phyloP scores from a whole-genome alignment of 2,113 vertebrate genomes.

The Natator depressus region DNA sequence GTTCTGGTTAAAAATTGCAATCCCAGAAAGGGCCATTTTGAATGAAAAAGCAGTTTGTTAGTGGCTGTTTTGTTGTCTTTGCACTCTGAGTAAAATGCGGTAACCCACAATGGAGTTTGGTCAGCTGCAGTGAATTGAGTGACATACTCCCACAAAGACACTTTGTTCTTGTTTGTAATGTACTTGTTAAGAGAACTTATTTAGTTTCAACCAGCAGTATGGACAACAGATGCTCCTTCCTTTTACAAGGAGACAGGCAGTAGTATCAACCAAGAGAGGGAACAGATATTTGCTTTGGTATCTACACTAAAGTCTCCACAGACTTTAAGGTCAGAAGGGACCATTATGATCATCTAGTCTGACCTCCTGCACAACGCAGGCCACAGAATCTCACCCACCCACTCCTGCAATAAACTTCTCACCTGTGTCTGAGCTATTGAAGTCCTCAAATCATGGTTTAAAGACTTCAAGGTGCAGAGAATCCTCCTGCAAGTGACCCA shows the following conservation, averaged over 20 bases:
- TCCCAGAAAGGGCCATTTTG: neutral
- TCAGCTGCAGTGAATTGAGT: neutral
- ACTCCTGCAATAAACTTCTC: too few species aligned
- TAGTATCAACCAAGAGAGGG: neutral
- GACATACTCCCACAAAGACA: neutral
- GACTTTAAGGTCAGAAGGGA: too few species aligned
- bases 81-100: neutral
- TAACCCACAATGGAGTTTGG: neutral
- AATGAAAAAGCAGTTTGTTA: neutral
- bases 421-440: too few species aligned
- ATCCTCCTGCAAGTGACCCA: too few species aligned
- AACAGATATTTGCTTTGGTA: neutral
- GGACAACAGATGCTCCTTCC: neutral
- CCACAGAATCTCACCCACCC: too few species aligned
- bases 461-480: too few species aligned
- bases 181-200: neutral
- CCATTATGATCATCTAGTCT: too few species aligned
- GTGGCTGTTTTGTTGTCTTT: constrained; percentile 7
- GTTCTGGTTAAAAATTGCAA: neutral
- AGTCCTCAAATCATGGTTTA: too few species aligned
- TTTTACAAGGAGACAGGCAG: neutral
- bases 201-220: neutral
- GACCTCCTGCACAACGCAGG: too few species aligned
- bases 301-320: neutral
- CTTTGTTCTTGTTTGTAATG: neutral